Base-by-base conservation (phyloP, 2,888 invertebrate species). In the Cacoxenus indagator region DNA sequence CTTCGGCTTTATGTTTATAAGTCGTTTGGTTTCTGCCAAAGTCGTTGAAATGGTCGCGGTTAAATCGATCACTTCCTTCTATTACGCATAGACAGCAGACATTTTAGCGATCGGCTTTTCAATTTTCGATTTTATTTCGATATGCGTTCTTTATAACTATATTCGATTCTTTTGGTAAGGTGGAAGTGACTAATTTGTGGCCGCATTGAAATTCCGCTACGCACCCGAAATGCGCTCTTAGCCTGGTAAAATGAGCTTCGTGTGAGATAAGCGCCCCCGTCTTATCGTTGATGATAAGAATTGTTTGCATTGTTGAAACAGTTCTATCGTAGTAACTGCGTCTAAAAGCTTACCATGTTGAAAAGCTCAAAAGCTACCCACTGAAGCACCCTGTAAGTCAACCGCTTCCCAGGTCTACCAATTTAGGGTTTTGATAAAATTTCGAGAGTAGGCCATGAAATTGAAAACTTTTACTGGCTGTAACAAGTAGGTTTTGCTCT, bases 211-310 rank as follows among this genome's bases (percentile, higher is more conserved):
- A 26, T 59, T 29, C 22, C 24, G 14, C 43, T 19, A 62, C 11
- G 8, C 14, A 43, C 43, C 43, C 29, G 4, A 59, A 31, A 17
- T 62, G 5, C 61, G 22, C 51, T 51, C 51, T 51, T 51, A 51
- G 51, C 22, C 22, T 5, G 9, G 22, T 51, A 5, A 37, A 37
- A 37, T 11, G 51, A 8, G 59, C 29, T 59, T 26, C 9, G 29
- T 8, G 1, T 57, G 6, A 17, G 59, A 59, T 31, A 26, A 55
- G 55, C 26, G 22, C 31, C 31, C 14, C 24, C 26, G 22, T 14
- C n/a, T 62, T 62, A 62, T 43, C 61, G 9, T 1, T n/a, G 45
- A 24, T 24, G 43, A 62, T 62, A 62, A 59, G 61, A 26, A 61
- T 26, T 55, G 55, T 26, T 26, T 9, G 24, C 43, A 37, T 22